phyloP scores from a whole-genome alignment of 1,140 invertebrate genomes.

The Drosophila bocqueti region DNA sequence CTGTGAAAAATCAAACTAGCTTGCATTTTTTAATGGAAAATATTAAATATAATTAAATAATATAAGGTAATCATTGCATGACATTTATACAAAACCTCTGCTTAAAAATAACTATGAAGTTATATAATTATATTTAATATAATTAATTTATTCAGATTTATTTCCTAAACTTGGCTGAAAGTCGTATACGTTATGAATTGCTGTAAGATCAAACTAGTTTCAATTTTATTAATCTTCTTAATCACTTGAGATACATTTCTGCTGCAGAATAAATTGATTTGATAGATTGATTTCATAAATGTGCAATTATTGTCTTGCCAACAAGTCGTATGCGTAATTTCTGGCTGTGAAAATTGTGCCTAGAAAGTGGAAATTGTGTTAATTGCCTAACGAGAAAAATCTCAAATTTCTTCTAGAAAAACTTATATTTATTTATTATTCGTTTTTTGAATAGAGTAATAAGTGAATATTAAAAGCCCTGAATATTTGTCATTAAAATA shows the following conservation, averaged over 20 bases:
- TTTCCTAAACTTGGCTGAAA: not conserved
- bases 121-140: too few species aligned
- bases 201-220: too few species aligned
- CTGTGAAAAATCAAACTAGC: not conserved
- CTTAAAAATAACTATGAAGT: not conserved
- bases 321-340: not conserved
- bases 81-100: not conserved
- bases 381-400: too few species aligned
- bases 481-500: not conserved
- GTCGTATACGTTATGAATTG: not conserved
- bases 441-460: not conserved
- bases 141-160: not conserved
- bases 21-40: not conserved
- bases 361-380: too few species aligned
- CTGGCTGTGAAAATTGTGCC: not conserved
- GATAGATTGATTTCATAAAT: not conserved
- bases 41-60: not conserved
- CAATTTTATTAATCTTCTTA: too few species aligned
- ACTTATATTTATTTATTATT: not conserved
- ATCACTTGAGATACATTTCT: not conserved
- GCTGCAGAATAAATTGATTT: not conserved
- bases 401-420: not conserved
- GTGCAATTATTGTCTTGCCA: not conserved
- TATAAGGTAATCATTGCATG: not conserved
- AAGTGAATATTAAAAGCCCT: not conserved